Evolutionary conservation across 1,140 invertebrate species (phyloP).

Genomic region (Drosophila bocki): DNA sequence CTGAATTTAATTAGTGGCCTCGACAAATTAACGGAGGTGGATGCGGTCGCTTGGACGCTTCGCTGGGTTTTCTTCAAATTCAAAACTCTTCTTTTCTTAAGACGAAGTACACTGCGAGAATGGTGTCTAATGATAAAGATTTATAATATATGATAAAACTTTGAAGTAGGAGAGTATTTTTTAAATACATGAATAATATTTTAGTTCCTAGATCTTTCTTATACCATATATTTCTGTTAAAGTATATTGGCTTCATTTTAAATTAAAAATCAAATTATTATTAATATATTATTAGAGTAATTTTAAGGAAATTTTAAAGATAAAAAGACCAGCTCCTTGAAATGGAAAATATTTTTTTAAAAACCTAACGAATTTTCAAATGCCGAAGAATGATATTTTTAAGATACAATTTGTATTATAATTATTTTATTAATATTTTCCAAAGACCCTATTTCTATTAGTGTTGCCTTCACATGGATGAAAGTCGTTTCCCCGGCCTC

Average conservation of each 20-base stretch:
- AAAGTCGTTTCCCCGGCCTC: slow-evolving; percentile 53
- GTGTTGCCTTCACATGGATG: slow-evolving; percentile 24
- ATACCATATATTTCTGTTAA: too few species aligned
- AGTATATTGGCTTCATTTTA: too few species aligned
- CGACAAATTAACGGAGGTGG: slow-evolving; percentile 77
- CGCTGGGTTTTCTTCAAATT: slow-evolving; percentile 62
- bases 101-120: slow-evolving; percentile 3
- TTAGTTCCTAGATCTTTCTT: too few species aligned
- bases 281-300: too few species aligned
- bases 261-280: too few species aligned
- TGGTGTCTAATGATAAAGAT: too few species aligned
- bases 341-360: background rate
- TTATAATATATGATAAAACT: too few species aligned
- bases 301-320: background rate
- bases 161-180: too few species aligned
- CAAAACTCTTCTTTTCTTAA: slow-evolving; percentile 10
- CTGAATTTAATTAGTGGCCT: slow-evolving; percentile 78
- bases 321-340: background rate
- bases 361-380: too few species aligned
- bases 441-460: background rate
- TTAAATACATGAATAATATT: too few species aligned
- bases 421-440: background rate
- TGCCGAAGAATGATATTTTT: too few species aligned
- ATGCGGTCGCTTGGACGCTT: slow-evolving; percentile 79
- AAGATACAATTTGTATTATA: too few species aligned